phyloP scores from a whole-genome alignment of 2,888 invertebrate genomes.

The Ectropis crepuscularia region DNA sequence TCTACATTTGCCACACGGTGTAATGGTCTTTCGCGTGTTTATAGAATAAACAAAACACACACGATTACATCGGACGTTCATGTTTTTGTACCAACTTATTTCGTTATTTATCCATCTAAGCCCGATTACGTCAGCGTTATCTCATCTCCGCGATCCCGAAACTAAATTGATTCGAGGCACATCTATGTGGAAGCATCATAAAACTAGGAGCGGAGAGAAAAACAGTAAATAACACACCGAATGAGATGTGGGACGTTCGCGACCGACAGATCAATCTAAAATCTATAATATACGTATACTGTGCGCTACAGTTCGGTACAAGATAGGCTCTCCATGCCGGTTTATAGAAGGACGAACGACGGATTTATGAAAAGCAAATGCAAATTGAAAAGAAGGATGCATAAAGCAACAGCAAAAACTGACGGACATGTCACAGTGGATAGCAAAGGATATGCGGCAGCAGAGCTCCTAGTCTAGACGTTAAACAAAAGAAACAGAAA shows the following conservation, averaged over 20 bases:
- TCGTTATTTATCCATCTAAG: constrained; percentile 22
- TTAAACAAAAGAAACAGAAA: constrained; percentile 40
- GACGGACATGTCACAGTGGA: constrained; percentile 22
- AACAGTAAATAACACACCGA: constrained; percentile 29
- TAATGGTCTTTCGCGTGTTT: constrained; percentile 53
- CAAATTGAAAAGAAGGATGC: constrained; percentile 25
- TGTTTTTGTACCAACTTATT: constrained; percentile 12
- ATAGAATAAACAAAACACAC: constrained; percentile 42
- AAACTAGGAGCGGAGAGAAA: constrained; percentile 28
- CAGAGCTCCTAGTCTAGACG: constrained; percentile 39
- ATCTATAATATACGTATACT: constrained; percentile 14
- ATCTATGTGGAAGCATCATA: constrained; percentile 28
- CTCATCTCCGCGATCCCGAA: constrained; percentile 27
- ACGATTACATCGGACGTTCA: constrained; percentile 21
- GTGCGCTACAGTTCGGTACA: constrained; percentile 6
- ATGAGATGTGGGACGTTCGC: constrained; percentile 27
- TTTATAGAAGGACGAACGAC: constrained; percentile 13
- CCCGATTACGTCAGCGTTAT: constrained; percentile 30
- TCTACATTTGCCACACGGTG: constrained; percentile 39
- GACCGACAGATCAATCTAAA: constrained; percentile 26
- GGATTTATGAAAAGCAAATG: constrained; percentile 28
- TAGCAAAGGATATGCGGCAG: constrained; percentile 31
- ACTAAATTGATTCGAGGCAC: constrained; percentile 35
- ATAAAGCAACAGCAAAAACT: constrained; percentile 31
- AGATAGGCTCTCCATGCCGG: constrained; percentile 12